These are phyloP conservation scores for Temnothorax curvispinosus DNA, from an alignment of 1,140 invertebrate genomes.

Conservation along the genomic window DNA sequence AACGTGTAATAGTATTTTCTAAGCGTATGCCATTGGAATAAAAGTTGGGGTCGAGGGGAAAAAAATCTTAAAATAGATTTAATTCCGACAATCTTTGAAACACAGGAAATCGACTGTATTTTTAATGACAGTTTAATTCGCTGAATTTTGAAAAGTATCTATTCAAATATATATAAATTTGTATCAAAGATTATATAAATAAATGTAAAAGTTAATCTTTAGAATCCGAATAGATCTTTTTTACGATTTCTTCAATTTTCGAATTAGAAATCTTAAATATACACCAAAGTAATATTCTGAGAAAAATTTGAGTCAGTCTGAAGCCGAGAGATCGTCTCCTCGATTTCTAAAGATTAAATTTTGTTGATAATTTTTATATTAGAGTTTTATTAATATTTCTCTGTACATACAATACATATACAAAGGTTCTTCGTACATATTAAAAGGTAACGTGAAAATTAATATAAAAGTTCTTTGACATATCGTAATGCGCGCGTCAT, in stretches of 20 bases:
- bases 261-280: neutral
- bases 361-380: constrained; percentile 29
- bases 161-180: neutral
- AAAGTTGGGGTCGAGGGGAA: neutral
- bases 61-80: neutral
- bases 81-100: neutral
- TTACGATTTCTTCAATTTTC: neutral
- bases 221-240: neutral
- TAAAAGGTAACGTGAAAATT: constrained; percentile 50
- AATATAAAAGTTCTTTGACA: constrained; percentile 47
- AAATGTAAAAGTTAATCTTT: neutral
- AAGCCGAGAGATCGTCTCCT: neutral
- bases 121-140: neutral
- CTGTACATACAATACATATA: constrained; percentile 41
- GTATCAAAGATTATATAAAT: neutral
- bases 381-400: constrained; percentile 47
- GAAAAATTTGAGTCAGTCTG: neutral
- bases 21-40: neutral
- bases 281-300: neutral
- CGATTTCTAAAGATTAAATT: neutral
- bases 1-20: neutral
- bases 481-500: constrained; percentile 6
- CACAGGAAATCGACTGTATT: neutral
- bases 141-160: neutral
- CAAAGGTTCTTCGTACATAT: constrained; percentile 36